Conservation (phyloP, 1,140 invertebrate species). For the Leptopilina boulardi region DNA sequence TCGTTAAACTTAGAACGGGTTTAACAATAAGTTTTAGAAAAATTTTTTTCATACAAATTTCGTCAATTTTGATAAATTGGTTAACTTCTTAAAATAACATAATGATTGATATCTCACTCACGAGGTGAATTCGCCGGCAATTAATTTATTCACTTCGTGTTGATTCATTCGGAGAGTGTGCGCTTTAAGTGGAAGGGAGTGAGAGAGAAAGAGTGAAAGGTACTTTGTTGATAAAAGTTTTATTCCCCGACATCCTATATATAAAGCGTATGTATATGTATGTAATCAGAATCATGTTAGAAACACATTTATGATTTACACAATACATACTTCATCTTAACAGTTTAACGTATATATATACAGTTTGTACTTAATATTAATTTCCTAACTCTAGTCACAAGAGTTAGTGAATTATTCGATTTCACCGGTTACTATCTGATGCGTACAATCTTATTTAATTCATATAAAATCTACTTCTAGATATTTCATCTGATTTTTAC, state of each 20-base stretch:
- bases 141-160: conserved; percentile 22
- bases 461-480: background rate
- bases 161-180: background rate
- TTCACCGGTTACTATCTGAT: background rate
- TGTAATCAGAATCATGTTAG: conserved; percentile 15
- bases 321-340: background rate
- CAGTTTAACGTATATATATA: background rate
- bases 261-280: background rate
- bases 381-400: conserved; percentile 3
- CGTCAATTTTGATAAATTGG: background rate
- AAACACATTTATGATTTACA: conserved; percentile 24
- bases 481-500: background rate
- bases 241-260: background rate
- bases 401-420: background rate
- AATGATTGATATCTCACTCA: background rate
- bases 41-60: background rate
- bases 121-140: background rate
- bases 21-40: background rate
- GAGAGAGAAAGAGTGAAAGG: conserved; percentile 16
- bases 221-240: conserved; percentile 22
- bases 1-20: too few species aligned
- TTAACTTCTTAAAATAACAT: background rate
- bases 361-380: background rate
- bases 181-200: background rate
- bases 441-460: background rate